Evolutionary conservation across 2,888 invertebrate species (phyloP).

Genomic region (Lepidochitona cinerea): DNA sequence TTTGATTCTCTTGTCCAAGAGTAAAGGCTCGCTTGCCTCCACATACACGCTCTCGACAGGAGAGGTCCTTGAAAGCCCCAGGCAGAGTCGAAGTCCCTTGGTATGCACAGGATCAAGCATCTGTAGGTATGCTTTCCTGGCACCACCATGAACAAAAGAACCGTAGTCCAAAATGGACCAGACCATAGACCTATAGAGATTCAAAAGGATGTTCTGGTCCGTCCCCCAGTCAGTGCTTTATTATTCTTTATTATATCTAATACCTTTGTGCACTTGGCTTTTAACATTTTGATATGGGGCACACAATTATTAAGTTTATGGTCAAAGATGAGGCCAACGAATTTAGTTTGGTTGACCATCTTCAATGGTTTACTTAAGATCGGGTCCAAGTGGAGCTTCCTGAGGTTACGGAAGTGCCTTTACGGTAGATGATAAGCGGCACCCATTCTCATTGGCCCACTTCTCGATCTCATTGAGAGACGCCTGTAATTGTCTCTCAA

Average conservation of each 20-base stretch:
- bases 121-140: constrained; percentile 5
- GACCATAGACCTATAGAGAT: not conserved
- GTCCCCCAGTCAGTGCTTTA: not conserved
- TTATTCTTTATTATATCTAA: not conserved
- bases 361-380: not conserved
- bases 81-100: not conserved
- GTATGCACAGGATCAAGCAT: not conserved
- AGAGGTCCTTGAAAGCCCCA: not conserved
- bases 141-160: constrained; percentile 3
- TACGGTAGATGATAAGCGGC: too few species aligned
- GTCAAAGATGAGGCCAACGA: not conserved
- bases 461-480: too few species aligned
- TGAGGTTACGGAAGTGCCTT: too few species aligned
- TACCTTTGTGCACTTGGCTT: not conserved
- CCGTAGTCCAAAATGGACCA: constrained; percentile 8
- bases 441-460: too few species aligned
- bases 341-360: not conserved
- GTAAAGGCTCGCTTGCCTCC: not conserved
- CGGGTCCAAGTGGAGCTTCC: not conserved
- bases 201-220: not conserved
- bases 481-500: too few species aligned
- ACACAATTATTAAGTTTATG: not conserved
- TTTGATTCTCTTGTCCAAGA: not conserved
- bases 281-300: not conserved
- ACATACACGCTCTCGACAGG: not conserved